A percentile compares a stretch with the other conserved stretches of the same genome.
Conservation (phyloP, 1,140 invertebrate genomes). For the Pseudachorutes palmiensis region DNA sequence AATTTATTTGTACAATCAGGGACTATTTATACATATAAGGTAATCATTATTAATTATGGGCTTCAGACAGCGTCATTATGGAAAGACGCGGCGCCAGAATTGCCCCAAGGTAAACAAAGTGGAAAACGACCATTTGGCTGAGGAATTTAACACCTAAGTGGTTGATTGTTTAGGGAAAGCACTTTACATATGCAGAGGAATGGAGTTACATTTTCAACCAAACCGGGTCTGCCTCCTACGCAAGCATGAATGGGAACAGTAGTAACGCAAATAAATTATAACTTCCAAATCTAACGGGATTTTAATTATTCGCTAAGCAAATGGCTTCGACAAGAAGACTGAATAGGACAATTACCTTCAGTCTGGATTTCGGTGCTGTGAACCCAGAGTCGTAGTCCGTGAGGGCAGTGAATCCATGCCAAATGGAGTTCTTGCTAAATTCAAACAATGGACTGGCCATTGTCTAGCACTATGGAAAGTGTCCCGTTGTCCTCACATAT, state of each 20-base stretch:
- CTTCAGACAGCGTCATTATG: neutral
- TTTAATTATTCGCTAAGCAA: no score
- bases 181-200: no score
- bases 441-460: conserved; percentile 57
- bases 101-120: no score
- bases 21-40: neutral
- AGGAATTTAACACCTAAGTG: no score
- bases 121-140: no score
- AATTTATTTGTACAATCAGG: neutral
- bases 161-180: no score
- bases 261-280: no score
- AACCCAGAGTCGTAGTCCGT: conserved; percentile 50
- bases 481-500: neutral
- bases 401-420: conserved; percentile 64
- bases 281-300: no score
- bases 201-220: no score
- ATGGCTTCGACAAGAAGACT: neutral
- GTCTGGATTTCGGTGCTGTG: conserved; percentile 61
- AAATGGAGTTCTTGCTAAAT: conserved; percentile 62
- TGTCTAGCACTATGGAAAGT: neutral
- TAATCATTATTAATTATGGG: neutral
- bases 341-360: conserved; percentile 52
- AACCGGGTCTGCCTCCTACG: no score
- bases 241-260: no score
- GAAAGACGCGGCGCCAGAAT: neutral